Base-by-base conservation (phyloP, 2,797 vertebrate genomes). In the Hoplostethus atlanticus region DNA sequence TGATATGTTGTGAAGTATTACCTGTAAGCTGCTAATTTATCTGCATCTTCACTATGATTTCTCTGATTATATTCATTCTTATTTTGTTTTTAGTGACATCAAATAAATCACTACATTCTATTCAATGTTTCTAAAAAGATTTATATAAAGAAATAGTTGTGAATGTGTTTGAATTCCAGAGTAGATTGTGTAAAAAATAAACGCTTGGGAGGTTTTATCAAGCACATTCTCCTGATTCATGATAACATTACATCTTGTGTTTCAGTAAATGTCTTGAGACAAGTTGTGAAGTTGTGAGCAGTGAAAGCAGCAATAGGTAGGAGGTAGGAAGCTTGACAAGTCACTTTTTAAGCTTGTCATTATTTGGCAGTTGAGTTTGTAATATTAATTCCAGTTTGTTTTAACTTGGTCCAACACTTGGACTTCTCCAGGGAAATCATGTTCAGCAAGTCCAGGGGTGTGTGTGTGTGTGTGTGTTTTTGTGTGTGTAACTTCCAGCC, bases 401-500 rank as follows among this genome's bases (percentile, higher is more conserved):
- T 70, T 30, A 42, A 55, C 11, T 53, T 65, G 2, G 15, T 73
- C 42, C 17, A 71, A 75, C 44, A 44, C 7, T 44, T 64, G 36
- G 63, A 56, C 28, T 17, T 59, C 30, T 51, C 30, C 8, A 61
- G 42, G 12, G 34, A 68, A 70, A 62, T 61, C 34, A 61, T 57
- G 44, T 31, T 56, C 1, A 54, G n/a, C 28, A 48, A 21, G 59
- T 58, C 1, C 44, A 61, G 0, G 38, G 55, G 40, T 36, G 15
- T 67, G 21, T 76, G 5, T 62, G 13, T 78, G 25, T 74, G 17
- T 44, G 21, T 61, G 42, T 40, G 56, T 0, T 52, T 64, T 52
- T 64, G 12, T 58, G 61, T 51, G 53, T 76, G 48, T 59, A 55
- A 76, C 76, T 76, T 68, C 30, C 31, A 71, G 71, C 72, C 76